Conservation (phyloP, 2,888 invertebrate genomes). For the Lobophora halterata region DNA sequence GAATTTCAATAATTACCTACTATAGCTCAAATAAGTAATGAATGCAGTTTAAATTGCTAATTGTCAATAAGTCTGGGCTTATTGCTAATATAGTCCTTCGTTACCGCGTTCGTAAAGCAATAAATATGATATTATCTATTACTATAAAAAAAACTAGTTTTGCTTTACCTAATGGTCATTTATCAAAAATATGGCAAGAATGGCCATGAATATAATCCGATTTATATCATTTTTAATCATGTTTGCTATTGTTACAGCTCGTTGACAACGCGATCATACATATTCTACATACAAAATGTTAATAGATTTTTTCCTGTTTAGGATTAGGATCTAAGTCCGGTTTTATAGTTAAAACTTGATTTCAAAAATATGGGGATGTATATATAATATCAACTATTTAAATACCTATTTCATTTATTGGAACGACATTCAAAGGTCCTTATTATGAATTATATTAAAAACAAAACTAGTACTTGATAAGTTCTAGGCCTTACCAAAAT, state of each 20-base stretch:
- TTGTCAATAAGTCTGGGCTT: neutral
- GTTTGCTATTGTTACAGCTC: conserved; percentile 20
- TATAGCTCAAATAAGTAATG: too few relatives aligned
- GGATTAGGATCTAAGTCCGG: conserved; percentile 44
- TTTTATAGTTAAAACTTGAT: conserved; percentile 10
- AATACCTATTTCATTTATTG: too few relatives aligned
- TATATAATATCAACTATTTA: too few relatives aligned
- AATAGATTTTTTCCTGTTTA: conserved; percentile 39
- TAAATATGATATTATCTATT: conserved; percentile 3
- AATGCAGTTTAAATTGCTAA: too few relatives aligned
- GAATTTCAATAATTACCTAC: too few relatives aligned
- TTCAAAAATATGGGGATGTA: conserved; percentile 4
- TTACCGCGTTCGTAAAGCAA: neutral
- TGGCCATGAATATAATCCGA: conserved; percentile 16
- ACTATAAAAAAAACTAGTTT: conserved; percentile 1
- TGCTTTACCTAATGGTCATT: conserved; percentile 6
- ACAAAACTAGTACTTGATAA: too few relatives aligned
- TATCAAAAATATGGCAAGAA: conserved; percentile 10
- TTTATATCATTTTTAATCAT: too few relatives aligned
- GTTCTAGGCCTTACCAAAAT: too few relatives aligned
- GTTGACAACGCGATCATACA: conserved; percentile 35
- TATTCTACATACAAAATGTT: conserved; percentile 30
- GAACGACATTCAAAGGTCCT: too few relatives aligned
- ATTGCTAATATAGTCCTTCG: neutral
- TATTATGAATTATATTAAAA: too few relatives aligned